Evolutionary conservation across 2,113 vertebrate genomes (phyloP).

Genomic region (Protobothrops mucrosquamatus): DNA sequence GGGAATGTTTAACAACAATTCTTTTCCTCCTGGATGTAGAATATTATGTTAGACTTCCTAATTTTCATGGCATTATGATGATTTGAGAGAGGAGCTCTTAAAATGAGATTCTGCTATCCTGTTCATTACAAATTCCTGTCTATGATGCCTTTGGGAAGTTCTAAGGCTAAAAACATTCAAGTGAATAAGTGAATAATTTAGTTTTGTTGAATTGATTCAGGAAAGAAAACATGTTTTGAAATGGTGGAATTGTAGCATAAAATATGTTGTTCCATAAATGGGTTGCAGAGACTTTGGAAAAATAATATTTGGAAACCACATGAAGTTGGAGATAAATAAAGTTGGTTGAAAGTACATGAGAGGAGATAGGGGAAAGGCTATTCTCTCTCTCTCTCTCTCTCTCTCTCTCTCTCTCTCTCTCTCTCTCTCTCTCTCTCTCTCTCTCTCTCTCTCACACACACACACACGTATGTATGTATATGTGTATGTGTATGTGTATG

Average conservation of each 20-base stretch:
- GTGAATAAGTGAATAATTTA: background rate
- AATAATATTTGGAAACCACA: background rate
- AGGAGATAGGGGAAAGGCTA: background rate
- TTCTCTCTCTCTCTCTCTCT: background rate
- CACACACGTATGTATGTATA: background rate
- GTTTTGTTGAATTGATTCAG: background rate
- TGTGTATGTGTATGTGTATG: background rate
- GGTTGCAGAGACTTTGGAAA: background rate
- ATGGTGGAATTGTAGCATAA: background rate
- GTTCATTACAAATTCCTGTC: background rate
- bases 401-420: no score
- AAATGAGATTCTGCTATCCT: background rate
- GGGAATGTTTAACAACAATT: background rate
- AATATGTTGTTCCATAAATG: background rate
- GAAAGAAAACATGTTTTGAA: accelerated
- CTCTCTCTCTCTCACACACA: no score
- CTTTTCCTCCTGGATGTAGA: background rate
- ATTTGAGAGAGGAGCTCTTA: background rate
- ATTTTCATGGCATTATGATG: background rate
- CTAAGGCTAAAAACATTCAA: background rate
- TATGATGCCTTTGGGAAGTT: background rate
- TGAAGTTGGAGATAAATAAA: background rate
- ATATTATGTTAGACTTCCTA: background rate
- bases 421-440: no score
- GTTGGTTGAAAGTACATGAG: background rate